phyloP scores from a whole-genome alignment of 2,888 invertebrate genomes.

The Platycheirus rosarum region DNA sequence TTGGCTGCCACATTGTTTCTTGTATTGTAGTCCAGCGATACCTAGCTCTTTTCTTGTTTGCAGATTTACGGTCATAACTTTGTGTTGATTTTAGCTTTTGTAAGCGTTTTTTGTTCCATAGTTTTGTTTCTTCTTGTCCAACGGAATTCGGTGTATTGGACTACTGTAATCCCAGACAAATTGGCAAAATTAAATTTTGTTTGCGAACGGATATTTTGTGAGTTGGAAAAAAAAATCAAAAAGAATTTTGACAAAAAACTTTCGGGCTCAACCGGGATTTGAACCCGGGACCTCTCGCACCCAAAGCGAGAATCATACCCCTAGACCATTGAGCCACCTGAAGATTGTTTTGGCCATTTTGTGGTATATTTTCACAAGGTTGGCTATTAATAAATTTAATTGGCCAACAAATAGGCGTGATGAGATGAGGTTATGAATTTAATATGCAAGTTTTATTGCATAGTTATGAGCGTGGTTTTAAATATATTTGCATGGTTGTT shows the following conservation, averaged over 20 bases:
- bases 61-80: constrained; percentile 69
- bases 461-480: too few relatives aligned
- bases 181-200: constrained; percentile 62
- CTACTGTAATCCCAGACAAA: constrained; percentile 46
- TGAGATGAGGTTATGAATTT: neutral
- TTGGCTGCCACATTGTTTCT: constrained; percentile 40
- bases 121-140: neutral
- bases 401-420: neutral
- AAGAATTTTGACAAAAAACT: constrained; percentile 44
- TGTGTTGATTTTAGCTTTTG: constrained; percentile 71
- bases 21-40: constrained; percentile 4
- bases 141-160: constrained; percentile 26
- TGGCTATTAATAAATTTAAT: constrained; percentile 28
- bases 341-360: constrained; percentile 18
- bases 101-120: constrained; percentile 52
- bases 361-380: neutral
- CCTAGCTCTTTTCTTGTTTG: constrained; percentile 46
- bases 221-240: constrained; percentile 48
- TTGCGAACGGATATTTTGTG: constrained; percentile 20
- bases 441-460: constrained; percentile 18
- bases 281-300: constrained; percentile 83
- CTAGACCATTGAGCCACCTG: constrained; percentile 82
- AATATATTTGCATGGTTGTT: too few relatives aligned
- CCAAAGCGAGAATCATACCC: constrained; percentile 82
- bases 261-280: constrained; percentile 82